Evolutionary conservation across 2,113 vertebrate genomes (phyloP).

Genomic region (Hemibates koningsi): DNA sequence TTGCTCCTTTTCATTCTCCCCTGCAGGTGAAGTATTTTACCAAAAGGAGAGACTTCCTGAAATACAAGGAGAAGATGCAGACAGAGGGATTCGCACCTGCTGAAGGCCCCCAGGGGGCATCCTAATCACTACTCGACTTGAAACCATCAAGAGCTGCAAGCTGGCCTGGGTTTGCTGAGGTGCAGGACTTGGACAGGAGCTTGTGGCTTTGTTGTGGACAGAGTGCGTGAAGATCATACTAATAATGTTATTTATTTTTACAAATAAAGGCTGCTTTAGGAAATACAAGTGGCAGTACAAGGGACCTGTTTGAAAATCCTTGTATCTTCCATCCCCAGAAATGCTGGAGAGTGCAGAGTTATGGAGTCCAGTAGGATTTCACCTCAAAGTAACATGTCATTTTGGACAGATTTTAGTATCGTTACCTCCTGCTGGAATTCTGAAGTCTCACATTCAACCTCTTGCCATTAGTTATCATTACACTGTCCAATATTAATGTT

Average conservation of each 20-base stretch:
- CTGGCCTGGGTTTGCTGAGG: not conserved
- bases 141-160: not conserved
- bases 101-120: slow-evolving; percentile 60
- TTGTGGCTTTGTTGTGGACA: not conserved
- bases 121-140: not conserved
- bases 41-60: slow-evolving; percentile 90
- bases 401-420: not conserved
- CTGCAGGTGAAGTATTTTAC: slow-evolving; percentile 88
- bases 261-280: not conserved
- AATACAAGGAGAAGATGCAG: slow-evolving; percentile 87
- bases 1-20: not conserved
- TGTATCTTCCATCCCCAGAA: not conserved
- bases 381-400: not conserved
- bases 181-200: not conserved
- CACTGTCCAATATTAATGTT: not conserved
- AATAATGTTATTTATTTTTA: slow-evolving; percentile 22
- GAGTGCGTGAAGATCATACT: not conserved
- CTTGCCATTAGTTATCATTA: not conserved
- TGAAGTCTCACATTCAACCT: not conserved
- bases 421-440: not conserved
- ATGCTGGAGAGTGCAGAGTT: not conserved
- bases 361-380: not conserved
- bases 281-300: not conserved
- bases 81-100: slow-evolving; percentile 73
- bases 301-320: not conserved